Evolutionary conservation across 2,113 vertebrate genomes (phyloP), one percentile per base, ranked within the genome.

Genomic region (Setophaga coronata): DNA sequence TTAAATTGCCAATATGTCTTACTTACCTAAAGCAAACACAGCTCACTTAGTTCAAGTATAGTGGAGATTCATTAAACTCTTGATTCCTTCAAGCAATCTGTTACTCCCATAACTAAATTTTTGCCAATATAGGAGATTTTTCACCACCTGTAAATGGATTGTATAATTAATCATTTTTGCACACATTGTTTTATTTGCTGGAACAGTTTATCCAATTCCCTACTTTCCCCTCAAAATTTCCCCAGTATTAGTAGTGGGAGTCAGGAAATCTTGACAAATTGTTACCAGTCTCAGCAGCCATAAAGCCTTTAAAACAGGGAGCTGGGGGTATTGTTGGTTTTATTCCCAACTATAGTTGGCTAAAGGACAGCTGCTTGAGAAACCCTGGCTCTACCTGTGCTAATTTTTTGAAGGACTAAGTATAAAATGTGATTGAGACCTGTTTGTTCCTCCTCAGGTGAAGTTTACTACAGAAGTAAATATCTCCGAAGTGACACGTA

Each of bases 391-490:
- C 43, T 25, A 36, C 26, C 28, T 87, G 4, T 67, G 58, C 34
- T 73, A 6, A 29, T 71, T 89, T 76, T 77, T 33, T 65, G 7
- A 88, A 66, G 67, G 36, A 33, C 20, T 77, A 3, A 26, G 24
- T 14, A 33, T 45, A 26, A 65, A 88, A 67, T n/a, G 38, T 86
- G n/a, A 45, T 26, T 29, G 51, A 56, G 80, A 74, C 13, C 26
- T 66, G 40, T 45, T 93, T 90, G 40, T 50, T 89, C 71, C 92
- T 87, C 95, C 71, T 19, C 93, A 99, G 99, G 99, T 28, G 98
- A 99, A 74, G 99, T 99, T 87, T 98, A 97, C 36, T 99, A 99
- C 98, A 98, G 98, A 72, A 99, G 99, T 83, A 99, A 98, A 92
- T 99, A 98, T 74, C 98, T 99, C 65, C 98, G 97, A 72, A 99